Evolutionary conservation across 2,888 invertebrate genomes (phyloP).

Genomic region (Plagodis dolabraria): DNA sequence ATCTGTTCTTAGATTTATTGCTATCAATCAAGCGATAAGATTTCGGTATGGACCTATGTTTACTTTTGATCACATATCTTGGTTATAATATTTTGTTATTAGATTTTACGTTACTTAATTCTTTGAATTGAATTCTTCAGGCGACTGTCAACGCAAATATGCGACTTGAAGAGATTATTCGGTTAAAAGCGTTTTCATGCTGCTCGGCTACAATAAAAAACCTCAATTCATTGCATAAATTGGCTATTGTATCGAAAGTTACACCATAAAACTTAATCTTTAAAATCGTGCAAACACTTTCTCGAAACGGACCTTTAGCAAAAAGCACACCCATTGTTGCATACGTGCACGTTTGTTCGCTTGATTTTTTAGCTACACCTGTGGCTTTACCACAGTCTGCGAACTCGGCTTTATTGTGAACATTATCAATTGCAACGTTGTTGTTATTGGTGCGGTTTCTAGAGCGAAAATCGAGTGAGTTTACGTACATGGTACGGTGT

Average conservation of each 20-base stretch:
- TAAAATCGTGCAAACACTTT: slow-evolving; percentile 58
- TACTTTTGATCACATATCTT: no score
- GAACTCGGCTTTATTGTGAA: slow-evolving; percentile 39
- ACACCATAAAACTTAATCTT: slow-evolving; percentile 53
- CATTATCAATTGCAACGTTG: slow-evolving; percentile 36
- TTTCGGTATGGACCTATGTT: slow-evolving; percentile 4
- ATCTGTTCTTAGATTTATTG: slow-evolving; percentile 8
- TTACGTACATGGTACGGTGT: slow-evolving; percentile 59
- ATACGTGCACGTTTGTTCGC: slow-evolving; percentile 55
- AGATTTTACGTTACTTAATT: not conserved
- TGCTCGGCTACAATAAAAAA: slow-evolving; percentile 38
- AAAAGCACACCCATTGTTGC: slow-evolving; percentile 61
- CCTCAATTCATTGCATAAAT: slow-evolving; percentile 46
- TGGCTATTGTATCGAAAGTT: slow-evolving; percentile 57
- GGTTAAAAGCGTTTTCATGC: slow-evolving; percentile 12
- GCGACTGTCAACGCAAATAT: slow-evolving; percentile 23
- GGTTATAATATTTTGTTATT: not conserved
- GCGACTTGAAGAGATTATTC: slow-evolving; percentile 21
- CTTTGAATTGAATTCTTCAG: slow-evolving; percentile 4
- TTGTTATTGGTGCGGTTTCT: slow-evolving; percentile 46
- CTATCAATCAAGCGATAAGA: slow-evolving; percentile 11
- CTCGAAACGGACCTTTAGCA: slow-evolving; percentile 54
- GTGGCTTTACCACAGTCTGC: slow-evolving; percentile 42
- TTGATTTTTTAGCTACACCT: slow-evolving; percentile 55
- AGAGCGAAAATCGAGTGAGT: slow-evolving; percentile 57